Percentiles rank a stretch among this genome's conserved stretches.
Evolutionary conservation across 2,113 vertebrate species (phyloP).

Genomic region (Indicator indicator): DNA sequence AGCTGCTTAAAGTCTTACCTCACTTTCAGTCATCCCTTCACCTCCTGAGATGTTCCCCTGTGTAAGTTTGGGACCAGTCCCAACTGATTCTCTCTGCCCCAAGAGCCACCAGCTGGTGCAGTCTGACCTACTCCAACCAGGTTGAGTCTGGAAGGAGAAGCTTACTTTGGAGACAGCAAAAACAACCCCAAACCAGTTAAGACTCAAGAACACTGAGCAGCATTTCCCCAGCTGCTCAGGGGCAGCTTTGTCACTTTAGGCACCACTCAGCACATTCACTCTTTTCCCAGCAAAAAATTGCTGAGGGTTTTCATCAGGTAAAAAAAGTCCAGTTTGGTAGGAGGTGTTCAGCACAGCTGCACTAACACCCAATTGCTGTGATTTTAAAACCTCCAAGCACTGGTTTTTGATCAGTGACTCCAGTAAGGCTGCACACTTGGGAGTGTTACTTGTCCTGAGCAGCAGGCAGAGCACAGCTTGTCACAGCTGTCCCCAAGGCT

Average conservation of each 20-base stretch:
- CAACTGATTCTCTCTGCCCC: neutral
- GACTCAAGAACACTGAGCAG: neutral
- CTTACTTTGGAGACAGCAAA: neutral
- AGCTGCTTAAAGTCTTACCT: neutral
- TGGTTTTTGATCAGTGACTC: too few relatives aligned
- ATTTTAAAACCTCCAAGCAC: neutral
- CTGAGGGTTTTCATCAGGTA: neutral
- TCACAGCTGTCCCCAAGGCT: neutral
- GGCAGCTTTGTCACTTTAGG: neutral
- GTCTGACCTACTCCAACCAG: neutral
- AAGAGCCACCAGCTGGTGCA: neutral
- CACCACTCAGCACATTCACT: fast-evolving
- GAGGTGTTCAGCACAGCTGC: neutral
- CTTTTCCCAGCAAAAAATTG: neutral
- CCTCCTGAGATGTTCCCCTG: neutral
- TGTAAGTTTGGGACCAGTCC: fast-evolving
- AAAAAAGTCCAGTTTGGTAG: fast-evolving
- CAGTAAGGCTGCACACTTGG: fast-evolving
- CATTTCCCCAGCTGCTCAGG: fast-evolving
- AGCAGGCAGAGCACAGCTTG: neutral
- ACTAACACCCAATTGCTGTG: fast-evolving
- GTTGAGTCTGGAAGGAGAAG: neutral
- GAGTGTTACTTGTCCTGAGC: neutral
- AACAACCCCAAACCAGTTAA: neutral
- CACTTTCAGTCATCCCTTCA: neutral